Evolutionary conservation across 2,888 invertebrate genomes (phyloP).

Genomic region (Carpatolechia fugitivella): DNA sequence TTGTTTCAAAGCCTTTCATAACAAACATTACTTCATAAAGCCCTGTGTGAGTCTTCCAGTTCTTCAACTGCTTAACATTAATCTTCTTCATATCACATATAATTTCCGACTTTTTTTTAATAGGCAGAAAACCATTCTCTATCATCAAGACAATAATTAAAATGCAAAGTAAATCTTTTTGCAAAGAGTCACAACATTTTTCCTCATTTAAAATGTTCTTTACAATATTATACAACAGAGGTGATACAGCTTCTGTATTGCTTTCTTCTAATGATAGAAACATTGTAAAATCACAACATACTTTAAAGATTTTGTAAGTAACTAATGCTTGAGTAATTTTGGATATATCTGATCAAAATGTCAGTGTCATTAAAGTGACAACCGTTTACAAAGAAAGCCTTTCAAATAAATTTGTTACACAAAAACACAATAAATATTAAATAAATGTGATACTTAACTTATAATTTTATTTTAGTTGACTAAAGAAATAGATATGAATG

Average conservation of each 20-base stretch:
- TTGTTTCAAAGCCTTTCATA: conserved; percentile 46
- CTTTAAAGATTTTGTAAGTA: neutral
- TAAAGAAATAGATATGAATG: no score
- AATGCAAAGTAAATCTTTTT: conserved; percentile 60
- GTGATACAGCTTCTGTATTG: conserved; percentile 49
- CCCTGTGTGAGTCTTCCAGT: conserved; percentile 47
- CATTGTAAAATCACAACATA: conserved; percentile 32
- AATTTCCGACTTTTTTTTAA: conserved; percentile 34
- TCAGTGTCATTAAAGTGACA: conserved; percentile 2
- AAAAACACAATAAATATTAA: neutral
- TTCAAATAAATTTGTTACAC: neutral
- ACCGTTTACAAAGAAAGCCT: neutral
- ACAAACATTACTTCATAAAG: conserved; percentile 49
- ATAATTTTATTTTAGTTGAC: no score
- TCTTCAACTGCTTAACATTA: conserved; percentile 35
- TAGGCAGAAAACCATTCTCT: conserved; percentile 59
- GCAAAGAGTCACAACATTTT: conserved; percentile 43
- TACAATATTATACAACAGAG: conserved; percentile 46
- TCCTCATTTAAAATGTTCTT: conserved; percentile 38
- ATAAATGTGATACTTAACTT: no score
- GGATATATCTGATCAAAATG: neutral
- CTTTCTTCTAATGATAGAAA: conserved; percentile 53
- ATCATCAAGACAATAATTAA: conserved; percentile 55
- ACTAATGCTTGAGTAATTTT: neutral
- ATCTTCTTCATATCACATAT: conserved; percentile 32